A percentile compares a stretch with the other conserved stretches of the same genome.
Evolutionary conservation across 2,797 vertebrate species (phyloP).

Genomic region (Lacerta bilineata): DNA sequence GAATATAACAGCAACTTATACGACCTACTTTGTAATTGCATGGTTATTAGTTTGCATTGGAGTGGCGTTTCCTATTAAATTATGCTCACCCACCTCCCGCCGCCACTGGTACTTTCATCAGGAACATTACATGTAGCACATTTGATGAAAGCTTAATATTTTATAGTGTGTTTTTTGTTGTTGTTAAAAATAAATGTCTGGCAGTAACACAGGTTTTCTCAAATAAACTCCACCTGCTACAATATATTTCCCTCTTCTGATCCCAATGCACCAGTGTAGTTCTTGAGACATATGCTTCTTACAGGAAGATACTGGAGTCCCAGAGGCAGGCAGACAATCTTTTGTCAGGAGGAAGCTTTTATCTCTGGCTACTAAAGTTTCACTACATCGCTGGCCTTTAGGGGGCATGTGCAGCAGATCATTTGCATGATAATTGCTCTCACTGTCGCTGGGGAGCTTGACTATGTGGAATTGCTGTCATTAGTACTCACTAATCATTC

Average conservation of each 20-base stretch:
- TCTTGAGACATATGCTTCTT: background rate
- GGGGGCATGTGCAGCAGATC: background rate
- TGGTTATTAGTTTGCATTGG: background rate
- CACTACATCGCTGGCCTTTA: constrained; percentile 29
- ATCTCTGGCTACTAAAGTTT: constrained; percentile 35
- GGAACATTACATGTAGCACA: background rate
- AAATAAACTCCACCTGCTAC: background rate
- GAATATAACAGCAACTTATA: background rate
- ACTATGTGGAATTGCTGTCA: constrained; percentile 32
- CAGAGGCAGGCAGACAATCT: background rate
- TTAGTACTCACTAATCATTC: constrained; percentile 27
- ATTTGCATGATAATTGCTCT: constrained; percentile 36
- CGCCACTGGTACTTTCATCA: background rate
- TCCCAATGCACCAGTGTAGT: background rate
- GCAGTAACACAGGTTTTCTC: background rate
- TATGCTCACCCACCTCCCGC: background rate
- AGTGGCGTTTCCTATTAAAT: background rate
- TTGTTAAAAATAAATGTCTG: background rate
- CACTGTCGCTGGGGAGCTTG: constrained; percentile 3
- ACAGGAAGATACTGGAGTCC: background rate
- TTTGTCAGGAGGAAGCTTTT: background rate
- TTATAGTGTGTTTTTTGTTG: background rate
- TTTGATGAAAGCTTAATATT: background rate
- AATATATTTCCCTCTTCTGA: background rate
- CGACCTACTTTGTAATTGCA: background rate